Percentiles rank a stretch among this genome's conserved stretches.
phyloP scores from a whole-genome alignment of 2,797 vertebrate genomes.

The Falco columbarius region DNA sequence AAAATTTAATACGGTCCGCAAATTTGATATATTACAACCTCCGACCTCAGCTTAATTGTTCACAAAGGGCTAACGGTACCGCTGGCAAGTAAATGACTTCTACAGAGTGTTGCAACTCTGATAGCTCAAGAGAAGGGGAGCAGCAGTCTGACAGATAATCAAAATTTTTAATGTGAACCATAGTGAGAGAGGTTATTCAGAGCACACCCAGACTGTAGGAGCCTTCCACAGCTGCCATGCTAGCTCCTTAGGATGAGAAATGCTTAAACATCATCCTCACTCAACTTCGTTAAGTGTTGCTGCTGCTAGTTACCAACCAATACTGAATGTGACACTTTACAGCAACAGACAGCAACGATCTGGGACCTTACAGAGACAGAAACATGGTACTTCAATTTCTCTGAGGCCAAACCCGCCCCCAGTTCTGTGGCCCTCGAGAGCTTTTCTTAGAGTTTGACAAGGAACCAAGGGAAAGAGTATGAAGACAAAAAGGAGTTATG shows the following conservation, averaged over 20 bases:
- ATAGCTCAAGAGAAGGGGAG: conserved; percentile 63
- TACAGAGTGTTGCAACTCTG: conserved; percentile 58
- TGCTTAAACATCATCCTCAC: conserved; percentile 56
- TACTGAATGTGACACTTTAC: background rate
- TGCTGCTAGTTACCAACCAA: conserved; percentile 18
- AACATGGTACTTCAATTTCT: background rate
- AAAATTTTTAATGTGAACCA: conserved; percentile 70
- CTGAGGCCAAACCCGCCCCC: background rate
- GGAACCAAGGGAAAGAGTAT: background rate
- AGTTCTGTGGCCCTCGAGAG: background rate
- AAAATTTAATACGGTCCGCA: conserved; percentile 69
- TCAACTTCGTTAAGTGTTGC: conserved; percentile 34
- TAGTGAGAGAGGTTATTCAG: conserved; percentile 61
- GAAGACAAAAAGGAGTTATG: background rate
- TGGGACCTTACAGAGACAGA: background rate
- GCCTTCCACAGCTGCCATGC: conserved; percentile 27
- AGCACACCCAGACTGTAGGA: conserved; percentile 40
- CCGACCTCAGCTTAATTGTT: conserved; percentile 73
- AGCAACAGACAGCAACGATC: background rate
- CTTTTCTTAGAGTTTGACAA: background rate
- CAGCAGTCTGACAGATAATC: conserved; percentile 69
- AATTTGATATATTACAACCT: conserved; percentile 75
- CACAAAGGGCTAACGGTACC: conserved; percentile 72
- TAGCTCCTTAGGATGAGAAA: conserved; percentile 56
- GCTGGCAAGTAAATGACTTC: conserved; percentile 71